Evolutionary conservation across 2,888 invertebrate genomes (phyloP), one percentile per base, ranked within the genome.

Genomic region (Liopterus haemorrhoidalis): DNA sequence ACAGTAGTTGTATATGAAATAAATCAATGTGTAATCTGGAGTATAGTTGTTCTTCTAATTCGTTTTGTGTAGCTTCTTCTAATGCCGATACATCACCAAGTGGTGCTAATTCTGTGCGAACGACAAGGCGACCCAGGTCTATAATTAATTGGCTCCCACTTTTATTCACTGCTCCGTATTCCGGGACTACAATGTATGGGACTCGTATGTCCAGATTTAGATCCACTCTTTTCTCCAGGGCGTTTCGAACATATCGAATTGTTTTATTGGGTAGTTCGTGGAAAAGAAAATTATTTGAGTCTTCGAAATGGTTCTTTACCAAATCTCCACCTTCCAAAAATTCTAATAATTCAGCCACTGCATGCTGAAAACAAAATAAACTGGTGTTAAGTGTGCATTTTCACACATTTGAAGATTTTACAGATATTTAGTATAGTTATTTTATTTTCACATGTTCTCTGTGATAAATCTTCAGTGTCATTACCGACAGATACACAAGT

Each of bases 31-130:
- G 79, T 37, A 86, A 72, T 53, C 87, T 72, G 51, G 88, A 87
- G 57, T 88, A 90, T 5, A 88, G 69, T 35, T 82, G 73, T 60
- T 87, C 85, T 58, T 89, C 87, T 41, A 88, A 64, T 68, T 89
- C 88, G 78, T 86, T 86, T 57, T 83, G 81, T 0, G 87, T 87
- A 0, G 82, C 81, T 57, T 85, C 82, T 62, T 87, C 86, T 3
- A 45, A 25, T 4, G 18, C 11, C 1, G 83, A 65, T 6, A 78
- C 74, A 37, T 79, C 67, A 50, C 79, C 77, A 1, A 73, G 67
- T 1, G 82, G 79, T 59, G 86, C 86, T 38, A 87, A 66, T 60
- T 89, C 87, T 9, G 84, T 85, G 55, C 75, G 78, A 5, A 87
- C 68, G 22, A 74, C 70, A 48, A 85, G 69, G 35, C 81, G 76